Conservation (phyloP, 2,113 vertebrate genomes). For the Protobothrops flavoviridis region DNA sequence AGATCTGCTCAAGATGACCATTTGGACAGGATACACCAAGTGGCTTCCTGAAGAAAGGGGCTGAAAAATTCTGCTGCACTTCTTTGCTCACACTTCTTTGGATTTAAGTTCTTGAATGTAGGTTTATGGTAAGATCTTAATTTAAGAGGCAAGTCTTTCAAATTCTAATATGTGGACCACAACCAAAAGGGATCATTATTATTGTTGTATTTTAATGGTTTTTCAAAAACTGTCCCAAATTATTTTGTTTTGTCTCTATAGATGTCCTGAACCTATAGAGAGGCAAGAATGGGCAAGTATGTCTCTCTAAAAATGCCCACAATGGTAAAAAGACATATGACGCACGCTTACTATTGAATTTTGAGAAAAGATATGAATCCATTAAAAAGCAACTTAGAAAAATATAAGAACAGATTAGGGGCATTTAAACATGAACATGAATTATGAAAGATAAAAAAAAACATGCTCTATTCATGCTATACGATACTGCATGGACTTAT, state of each 20-base stretch:
- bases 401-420: background rate
- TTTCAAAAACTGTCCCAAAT: background rate
- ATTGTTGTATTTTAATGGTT: background rate
- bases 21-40: background rate
- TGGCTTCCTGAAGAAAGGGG: no score
- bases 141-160: no score
- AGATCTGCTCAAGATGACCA: background rate
- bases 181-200: no score
- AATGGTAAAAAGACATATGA: background rate
- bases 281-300: background rate
- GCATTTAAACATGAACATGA: background rate
- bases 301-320: background rate
- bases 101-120: background rate
- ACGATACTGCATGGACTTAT: background rate
- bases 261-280: background rate
- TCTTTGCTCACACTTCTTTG: background rate
- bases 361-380: background rate
- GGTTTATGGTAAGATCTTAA: no score
- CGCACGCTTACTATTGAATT: background rate
- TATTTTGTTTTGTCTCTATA: background rate
- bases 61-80: background rate
- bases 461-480: conserved; percentile 1
- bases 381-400: background rate
- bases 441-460: background rate
- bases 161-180: background rate